phyloP scores from a whole-genome alignment of 2,888 invertebrate species.

The Torymus auratus region DNA sequence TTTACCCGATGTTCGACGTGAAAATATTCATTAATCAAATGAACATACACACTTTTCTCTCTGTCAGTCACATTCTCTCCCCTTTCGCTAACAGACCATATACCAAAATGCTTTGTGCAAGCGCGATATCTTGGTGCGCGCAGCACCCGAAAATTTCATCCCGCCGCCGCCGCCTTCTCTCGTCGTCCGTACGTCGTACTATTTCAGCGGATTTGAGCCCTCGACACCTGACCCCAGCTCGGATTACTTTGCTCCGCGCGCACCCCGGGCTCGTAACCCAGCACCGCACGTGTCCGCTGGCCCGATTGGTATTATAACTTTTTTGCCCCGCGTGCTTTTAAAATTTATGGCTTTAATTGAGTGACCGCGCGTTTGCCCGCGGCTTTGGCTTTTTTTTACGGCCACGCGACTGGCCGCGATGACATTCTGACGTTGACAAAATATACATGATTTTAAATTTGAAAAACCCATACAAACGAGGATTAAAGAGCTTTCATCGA shows the following conservation, averaged over 20 bases:
- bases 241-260: slow-evolving; percentile 40
- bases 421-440: slow-evolving; percentile 22
- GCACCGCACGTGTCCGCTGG: slow-evolving; percentile 21
- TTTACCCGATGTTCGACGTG: too few species aligned
- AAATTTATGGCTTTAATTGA: slow-evolving; percentile 52
- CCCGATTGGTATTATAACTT: slow-evolving; percentile 43
- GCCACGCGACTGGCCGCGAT: not conserved
- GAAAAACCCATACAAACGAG: slow-evolving; percentile 16
- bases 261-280: slow-evolving; percentile 31
- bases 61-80: not conserved
- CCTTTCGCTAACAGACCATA: not conserved
- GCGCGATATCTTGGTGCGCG: not conserved
- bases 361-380: not conserved
- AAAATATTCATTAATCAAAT: too few species aligned
- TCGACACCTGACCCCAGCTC: slow-evolving; percentile 57
- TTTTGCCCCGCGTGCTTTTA: slow-evolving; percentile 14
- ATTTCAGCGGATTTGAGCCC: slow-evolving; percentile 16
- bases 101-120: too few species aligned
- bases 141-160: slow-evolving; percentile 54
- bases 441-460: slow-evolving; percentile 39
- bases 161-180: slow-evolving; percentile 3
- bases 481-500: slow-evolving; percentile 30
- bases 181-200: slow-evolving; percentile 1
- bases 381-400: slow-evolving; percentile 1
- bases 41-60: too few species aligned